A percentile compares a stretch with the other conserved stretches of the same genome.
Evolutionary conservation across 1,140 invertebrate species (phyloP).

Genomic region (Protaetia brevitarsis): DNA sequence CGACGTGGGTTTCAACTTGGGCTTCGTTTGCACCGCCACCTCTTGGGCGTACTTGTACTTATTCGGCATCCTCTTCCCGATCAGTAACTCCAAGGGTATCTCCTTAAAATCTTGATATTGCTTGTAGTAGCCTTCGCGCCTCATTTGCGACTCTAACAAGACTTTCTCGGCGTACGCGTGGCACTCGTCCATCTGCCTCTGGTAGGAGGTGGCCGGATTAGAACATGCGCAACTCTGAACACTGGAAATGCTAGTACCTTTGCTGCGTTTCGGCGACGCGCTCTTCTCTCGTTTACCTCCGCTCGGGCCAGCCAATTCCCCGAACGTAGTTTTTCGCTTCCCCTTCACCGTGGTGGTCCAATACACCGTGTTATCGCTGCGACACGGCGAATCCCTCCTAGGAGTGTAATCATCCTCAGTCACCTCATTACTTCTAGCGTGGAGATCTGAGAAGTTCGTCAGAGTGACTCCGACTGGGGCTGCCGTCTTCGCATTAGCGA

Average conservation of each 20-base stretch:
- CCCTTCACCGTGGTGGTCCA: neutral
- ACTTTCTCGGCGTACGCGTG: conserved; percentile 40
- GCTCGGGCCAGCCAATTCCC: neutral
- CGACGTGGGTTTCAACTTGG: neutral
- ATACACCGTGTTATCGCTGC: neutral
- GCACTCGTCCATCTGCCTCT: conserved; percentile 31
- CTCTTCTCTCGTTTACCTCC: neutral
- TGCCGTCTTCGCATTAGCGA: neutral
- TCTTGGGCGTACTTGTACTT: neutral
- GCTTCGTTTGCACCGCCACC: neutral
- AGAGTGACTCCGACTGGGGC: too few species aligned
- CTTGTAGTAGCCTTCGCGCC: conserved; percentile 27
- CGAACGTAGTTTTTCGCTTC: neutral
- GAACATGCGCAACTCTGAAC: neutral
- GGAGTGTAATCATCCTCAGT: neutral
- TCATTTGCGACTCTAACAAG: conserved; percentile 23
- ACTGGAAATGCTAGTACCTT: neutral
- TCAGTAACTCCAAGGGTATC: conserved; percentile 34
- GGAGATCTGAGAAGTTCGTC: neutral
- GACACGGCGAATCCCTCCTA: neutral
- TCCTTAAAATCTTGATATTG: conserved; percentile 34
- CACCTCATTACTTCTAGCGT: neutral
- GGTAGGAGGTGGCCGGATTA: neutral
- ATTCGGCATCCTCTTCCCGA: conserved; percentile 26
- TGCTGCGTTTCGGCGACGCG: neutral